A percentile compares a stretch with the other conserved stretches of the same genome.
Evolutionary conservation across 2,797 vertebrate genomes (phyloP).

Genomic region (Liparis tanakae): DNA sequence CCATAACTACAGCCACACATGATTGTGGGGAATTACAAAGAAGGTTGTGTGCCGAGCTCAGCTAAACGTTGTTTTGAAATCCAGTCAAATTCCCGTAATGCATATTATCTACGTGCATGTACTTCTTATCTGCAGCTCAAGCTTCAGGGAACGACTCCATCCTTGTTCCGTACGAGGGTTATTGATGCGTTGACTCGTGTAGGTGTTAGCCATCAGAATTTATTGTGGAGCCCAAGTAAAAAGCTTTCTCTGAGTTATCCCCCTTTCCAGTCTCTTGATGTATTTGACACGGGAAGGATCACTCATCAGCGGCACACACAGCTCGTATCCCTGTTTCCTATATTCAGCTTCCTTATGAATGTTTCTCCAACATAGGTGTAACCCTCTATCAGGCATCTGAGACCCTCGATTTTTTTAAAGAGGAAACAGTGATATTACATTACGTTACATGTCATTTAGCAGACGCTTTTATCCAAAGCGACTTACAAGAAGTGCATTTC

Average conservation of each 20-base stretch:
- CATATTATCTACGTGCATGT: neutral
- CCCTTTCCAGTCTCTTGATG: neutral
- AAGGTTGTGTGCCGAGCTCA: constrained; percentile 29
- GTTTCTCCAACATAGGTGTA: too few species aligned
- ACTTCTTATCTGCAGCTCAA: constrained; percentile 17
- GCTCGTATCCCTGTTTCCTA: neutral
- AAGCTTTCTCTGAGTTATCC: neutral
- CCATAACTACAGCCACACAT: constrained; percentile 67
- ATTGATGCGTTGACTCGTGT: constrained; percentile 8
- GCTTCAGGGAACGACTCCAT: neutral
- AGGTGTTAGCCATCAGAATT: neutral
- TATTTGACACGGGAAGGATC: constrained; percentile 5
- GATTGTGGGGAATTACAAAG: constrained; percentile 49
- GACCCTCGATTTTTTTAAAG: neutral
- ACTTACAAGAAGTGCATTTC: too few species aligned
- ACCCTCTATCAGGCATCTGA: neutral
- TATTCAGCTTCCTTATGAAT: neutral
- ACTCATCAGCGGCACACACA: neutral
- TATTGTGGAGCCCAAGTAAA: neutral
- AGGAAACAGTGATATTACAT: neutral
- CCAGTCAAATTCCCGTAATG: constrained; percentile 18
- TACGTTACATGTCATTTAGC: too few species aligned
- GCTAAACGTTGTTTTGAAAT: constrained; percentile 54
- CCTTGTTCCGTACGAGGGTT: neutral
- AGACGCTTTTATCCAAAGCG: too few species aligned